Conservation (phyloP, 2,797 vertebrate genomes). For the Erpetoichthys calabaricus region DNA sequence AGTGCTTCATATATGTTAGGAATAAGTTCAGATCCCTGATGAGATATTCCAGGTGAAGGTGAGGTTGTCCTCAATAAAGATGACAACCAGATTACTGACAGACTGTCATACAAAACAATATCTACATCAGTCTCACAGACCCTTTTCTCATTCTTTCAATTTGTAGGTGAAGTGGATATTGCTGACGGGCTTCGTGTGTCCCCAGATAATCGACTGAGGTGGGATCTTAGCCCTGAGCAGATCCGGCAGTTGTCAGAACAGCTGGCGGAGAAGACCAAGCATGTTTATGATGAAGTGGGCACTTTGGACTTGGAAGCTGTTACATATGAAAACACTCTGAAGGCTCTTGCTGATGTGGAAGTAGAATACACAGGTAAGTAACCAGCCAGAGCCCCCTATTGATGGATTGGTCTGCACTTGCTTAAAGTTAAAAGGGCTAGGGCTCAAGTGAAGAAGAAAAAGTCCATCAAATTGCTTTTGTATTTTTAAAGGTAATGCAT, state of each 20-base stretch:
- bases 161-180: slow-evolving; percentile 50
- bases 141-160: no score
- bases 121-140: no score
- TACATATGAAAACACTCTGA: slow-evolving; percentile 69
- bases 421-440: no score
- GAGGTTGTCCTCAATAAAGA: no score
- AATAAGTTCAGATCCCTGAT: no score
- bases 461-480: no score
- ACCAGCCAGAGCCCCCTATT: background rate
- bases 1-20: no score
- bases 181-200: slow-evolving; percentile 27
- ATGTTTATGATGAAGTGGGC: slow-evolving; percentile 72
- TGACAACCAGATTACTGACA: no score
- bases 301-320: slow-evolving; percentile 48
- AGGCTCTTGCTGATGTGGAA: slow-evolving; percentile 75
- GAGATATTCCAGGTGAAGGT: no score
- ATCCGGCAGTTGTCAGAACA: slow-evolving; percentile 51
- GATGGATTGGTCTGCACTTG: background rate
- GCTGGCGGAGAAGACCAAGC: slow-evolving; percentile 67
- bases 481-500: no score
- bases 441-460: no score
- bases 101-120: no score
- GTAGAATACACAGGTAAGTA: slow-evolving; percentile 75
- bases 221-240: slow-evolving; percentile 69
- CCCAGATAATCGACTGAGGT: slow-evolving; percentile 53